Evolutionary conservation across 2,113 vertebrate species (phyloP).

Genomic region (Hiodon tergisus): DNA sequence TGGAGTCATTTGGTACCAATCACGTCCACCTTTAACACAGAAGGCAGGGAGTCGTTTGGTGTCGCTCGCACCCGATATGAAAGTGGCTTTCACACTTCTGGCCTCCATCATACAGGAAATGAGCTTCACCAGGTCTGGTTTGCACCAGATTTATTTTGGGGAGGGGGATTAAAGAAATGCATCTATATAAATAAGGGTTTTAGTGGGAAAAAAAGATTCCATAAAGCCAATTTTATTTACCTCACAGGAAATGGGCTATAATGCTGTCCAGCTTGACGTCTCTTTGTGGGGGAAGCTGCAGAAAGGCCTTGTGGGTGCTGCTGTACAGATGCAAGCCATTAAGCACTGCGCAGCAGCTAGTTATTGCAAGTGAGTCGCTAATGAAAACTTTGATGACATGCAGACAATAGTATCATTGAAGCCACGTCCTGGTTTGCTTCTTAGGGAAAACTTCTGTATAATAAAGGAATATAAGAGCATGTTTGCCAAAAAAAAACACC

Average conservation of each 20-base stretch:
- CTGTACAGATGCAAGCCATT: conserved; percentile 23
- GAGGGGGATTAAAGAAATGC: conserved; percentile 14
- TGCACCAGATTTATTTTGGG: conserved; percentile 5
- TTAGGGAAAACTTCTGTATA: not conserved
- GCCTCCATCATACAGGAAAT: conserved; percentile 17
- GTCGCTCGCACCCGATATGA: not conserved
- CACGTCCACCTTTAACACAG: not conserved
- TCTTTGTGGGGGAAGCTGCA: conserved; percentile 13
- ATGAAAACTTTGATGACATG: conserved; percentile 18
- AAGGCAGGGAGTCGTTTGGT: not conserved
- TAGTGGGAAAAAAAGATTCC: conserved; percentile 1
- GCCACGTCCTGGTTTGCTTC: conserved; percentile 3
- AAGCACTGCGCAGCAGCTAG: conserved; percentile 17
- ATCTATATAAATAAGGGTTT: conserved; percentile 6
- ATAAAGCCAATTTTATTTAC: conserved; percentile 31
- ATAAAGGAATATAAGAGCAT: conserved; percentile 1
- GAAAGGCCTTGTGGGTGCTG: conserved; percentile 3
- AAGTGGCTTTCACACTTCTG: conserved; percentile 15
- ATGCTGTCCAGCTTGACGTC: conserved; percentile 23
- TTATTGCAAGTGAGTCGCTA: conserved; percentile 16
- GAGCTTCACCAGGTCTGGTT: conserved; percentile 15
- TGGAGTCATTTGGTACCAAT: too few relatives aligned
- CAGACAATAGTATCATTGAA: not conserved
- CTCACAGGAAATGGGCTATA: conserved; percentile 29
- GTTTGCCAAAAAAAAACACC: not conserved